Evolutionary conservation across 1,140 invertebrate species (phyloP), one percentile per base, ranked within the genome.

Genomic region (Bombus confusus): DNA sequence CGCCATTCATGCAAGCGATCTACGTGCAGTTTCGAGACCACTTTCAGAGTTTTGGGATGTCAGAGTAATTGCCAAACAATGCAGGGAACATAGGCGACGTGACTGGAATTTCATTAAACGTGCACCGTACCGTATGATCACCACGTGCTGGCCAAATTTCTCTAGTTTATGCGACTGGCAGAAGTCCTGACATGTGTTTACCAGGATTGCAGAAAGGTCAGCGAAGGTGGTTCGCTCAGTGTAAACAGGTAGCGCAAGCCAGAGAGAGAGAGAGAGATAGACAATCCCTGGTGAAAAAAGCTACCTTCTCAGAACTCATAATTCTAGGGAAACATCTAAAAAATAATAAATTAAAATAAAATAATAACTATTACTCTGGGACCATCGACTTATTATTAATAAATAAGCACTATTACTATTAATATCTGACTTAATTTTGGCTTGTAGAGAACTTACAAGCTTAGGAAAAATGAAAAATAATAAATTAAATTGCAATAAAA

Each of bases 101-200:
- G 91, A 88, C 87, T 39, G 34, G 91, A 91, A 92, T 92, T 87
- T 90, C 90, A 92, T 92, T 91, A 90, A 88, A 90, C 78, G 75
- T 88, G 41, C 22, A 86, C 83, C n/a, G 22, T 52, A 68, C 83
- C 37, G 52, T 57, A 12, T 68, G 64, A 68, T 82, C 74, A 64
- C 28, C 90, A 91, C 86, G 83, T 91, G 90, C 41, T 87, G 57
- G 87, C 85, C 87, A 88, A 90, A 91, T 91, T 89, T 87, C 84
- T 85, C 37, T 25, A 62, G 59, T 83, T 79, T 87, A 68, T 73
- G 79, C 1, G 28, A 85, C 62, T 15, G 13, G 25, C 13, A 4
- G 9, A 12, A 79, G 28, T 47, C 4, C 39, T 15, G 76, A 72
- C 83, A 85, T 85, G 83, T 85, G 83, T 85, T 80, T 68, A 18